Evolutionary conservation across 2,113 vertebrate genomes (phyloP).

Genomic region (Dromaius novaehollandiae): DNA sequence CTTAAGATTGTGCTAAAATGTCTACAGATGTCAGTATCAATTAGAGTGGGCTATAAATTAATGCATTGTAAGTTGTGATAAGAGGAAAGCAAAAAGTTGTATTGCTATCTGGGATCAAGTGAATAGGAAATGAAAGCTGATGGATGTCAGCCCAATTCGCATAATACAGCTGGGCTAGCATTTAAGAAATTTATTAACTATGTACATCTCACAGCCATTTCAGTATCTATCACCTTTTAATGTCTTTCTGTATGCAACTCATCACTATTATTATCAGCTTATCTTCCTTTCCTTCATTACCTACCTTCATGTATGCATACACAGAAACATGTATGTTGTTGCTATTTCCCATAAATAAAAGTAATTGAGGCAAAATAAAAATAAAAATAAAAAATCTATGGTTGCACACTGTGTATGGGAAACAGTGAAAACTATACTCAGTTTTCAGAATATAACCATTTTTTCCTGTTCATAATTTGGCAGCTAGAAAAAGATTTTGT

Average conservation of each 20-base stretch:
- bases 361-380: not conserved
- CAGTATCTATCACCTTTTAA: not conserved
- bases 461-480: not conserved
- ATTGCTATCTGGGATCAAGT: not conserved
- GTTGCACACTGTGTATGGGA: not conserved
- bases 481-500: not conserved
- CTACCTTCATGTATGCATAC: not conserved
- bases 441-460: not conserved
- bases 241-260: not conserved
- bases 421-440: not conserved
- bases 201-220: not conserved
- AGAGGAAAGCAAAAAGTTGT: not conserved
- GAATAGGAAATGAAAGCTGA: not conserved
- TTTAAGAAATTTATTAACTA: not conserved
- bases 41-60: not conserved
- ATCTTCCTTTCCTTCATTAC: not conserved
- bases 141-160: not conserved
- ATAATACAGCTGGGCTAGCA: not conserved
- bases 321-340: rapidly evolving
- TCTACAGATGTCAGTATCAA: not conserved
- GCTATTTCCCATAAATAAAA: not conserved
- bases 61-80: not conserved
- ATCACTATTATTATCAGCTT: not conserved
- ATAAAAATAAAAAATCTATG: not conserved
- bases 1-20: not conserved